Base-by-base conservation (phyloP, 2,113 vertebrate genomes). In the Passer domesticus region DNA sequence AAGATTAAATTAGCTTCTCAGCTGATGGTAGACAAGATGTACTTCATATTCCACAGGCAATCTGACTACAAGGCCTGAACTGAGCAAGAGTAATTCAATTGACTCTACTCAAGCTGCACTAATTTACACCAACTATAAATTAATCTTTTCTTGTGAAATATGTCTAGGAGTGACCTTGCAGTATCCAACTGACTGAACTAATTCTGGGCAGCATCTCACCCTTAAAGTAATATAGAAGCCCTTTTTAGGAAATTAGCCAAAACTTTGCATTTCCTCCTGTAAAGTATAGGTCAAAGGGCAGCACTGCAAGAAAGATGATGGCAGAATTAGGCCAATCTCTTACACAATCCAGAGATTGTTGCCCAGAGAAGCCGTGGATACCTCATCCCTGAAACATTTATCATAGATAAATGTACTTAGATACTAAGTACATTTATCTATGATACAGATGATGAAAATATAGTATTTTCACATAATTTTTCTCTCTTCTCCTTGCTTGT, bases 101-200 rank as follows among this genome's bases (percentile, higher is more conserved):
- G 60, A 89, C 73, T 94, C 91, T 81, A 83, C 52, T 89, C 90
- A 83, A 90, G 90, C 90, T 89, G 91, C 92, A 94, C 89, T 91
- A 84, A 95, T 91, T 96, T 95, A 83, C 82, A 93, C 49, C 64
- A 95, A 90, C 85, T 90, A 44, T 92, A 94, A 90, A 94, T 94
- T 92, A 60, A 78, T 94, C 33, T 88, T 70, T 94, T 75, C 83
- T 68, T 62, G 52, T 78, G 76, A 92, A 92, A 64, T 75, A 83
- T 68, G 64, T 73, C 76, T 68, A 81, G 27, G n/a, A 94, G n/a
- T 93, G 87, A 95, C 89, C 82, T 83, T 94, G 78, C 3, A 6
- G 30, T 67, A 85, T 58, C 39, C 50, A 77, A 58, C 13, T 60
- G 56, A 46, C 56, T 52, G 39, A 85, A 72, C 50, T 76, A 59